phyloP scores from a whole-genome alignment of 1,140 invertebrate genomes.

The Rhagoletis pomonella region DNA sequence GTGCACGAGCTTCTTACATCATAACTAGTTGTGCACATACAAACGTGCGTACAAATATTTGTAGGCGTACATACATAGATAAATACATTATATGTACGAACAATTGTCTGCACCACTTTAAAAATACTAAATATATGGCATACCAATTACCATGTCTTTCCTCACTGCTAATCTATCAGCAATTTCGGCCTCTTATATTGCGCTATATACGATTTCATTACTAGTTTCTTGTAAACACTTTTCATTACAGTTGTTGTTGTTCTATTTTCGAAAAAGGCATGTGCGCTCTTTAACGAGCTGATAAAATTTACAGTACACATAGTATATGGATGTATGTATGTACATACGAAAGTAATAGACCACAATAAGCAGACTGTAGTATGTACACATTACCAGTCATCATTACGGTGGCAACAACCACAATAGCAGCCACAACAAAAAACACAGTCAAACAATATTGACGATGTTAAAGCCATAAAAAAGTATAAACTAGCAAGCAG shows the following conservation, averaged over 20 bases:
- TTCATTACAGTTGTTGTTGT: background rate
- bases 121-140: background rate
- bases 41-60: too few relatives aligned
- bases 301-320: background rate
- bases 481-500: background rate
- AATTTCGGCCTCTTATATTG: background rate
- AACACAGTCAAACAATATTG: background rate
- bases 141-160: background rate
- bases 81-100: too few relatives aligned
- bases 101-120: background rate
- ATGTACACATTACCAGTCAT: background rate
- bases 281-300: background rate
- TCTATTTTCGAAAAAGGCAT: background rate
- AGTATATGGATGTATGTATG: background rate
- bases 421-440: background rate
- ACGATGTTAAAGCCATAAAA: background rate
- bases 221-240: background rate
- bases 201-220: too few relatives aligned
- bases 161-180: constrained; percentile 16
- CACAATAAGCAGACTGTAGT: background rate
- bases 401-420: background rate
- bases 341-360: background rate
- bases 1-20: too few relatives aligned
- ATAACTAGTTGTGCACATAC: too few relatives aligned
- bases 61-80: too few relatives aligned